Evolutionary conservation across 2,113 vertebrate species (phyloP), one percentile per base, ranked within the genome.

Genomic region (Pleuronectes platessa): DNA sequence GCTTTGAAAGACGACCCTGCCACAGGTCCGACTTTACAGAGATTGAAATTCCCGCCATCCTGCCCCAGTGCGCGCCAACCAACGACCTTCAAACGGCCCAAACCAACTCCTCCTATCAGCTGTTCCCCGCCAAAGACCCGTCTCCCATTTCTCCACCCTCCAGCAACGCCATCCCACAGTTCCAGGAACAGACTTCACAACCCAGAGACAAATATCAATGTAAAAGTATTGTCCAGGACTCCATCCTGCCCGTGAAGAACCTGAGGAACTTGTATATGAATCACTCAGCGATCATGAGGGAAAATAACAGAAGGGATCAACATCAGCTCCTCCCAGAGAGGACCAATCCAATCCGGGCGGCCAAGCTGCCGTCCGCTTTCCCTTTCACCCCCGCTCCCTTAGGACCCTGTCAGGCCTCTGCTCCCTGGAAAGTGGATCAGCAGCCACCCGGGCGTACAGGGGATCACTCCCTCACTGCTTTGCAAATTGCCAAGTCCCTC

Each of bases 1-100:
- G 81, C 51, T 90, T 88, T 53, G 90, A 91, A 40, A 69, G 86
- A 31, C 89, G 86, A 81, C 71, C 87, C 24, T 78, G 86, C 40
- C 90, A 82, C 74, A 91, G 93, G 63, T 94, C 94, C 2, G 91
- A 95, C 89, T 95, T 95, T 54, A 93, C 94, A 2, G 94, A 95
- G 82, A 95, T 95, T n/a, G 94, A 95, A 81, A 95, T 95, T 67
- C 94, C 94, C 24, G 91, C 81, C 54, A 72, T 92, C 62, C 78
- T 92, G 20, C 86, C 93, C 10, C 88, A 91, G 23, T 93, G 87
- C 74, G 61, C 72, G 60, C 68, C 88, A 17, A 58, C 82, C 21
- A 86, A 58, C 31, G 90, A 93, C 9, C 82, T 84, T 59, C 90
- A 86, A 2, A 47, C 68, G 10, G 47, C 88, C 35, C 88, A 84